A percentile compares a stretch with the other conserved stretches of the same genome.
phyloP scores from a whole-genome alignment of 2,113 vertebrate genomes.

The Collichthys lucidus region DNA sequence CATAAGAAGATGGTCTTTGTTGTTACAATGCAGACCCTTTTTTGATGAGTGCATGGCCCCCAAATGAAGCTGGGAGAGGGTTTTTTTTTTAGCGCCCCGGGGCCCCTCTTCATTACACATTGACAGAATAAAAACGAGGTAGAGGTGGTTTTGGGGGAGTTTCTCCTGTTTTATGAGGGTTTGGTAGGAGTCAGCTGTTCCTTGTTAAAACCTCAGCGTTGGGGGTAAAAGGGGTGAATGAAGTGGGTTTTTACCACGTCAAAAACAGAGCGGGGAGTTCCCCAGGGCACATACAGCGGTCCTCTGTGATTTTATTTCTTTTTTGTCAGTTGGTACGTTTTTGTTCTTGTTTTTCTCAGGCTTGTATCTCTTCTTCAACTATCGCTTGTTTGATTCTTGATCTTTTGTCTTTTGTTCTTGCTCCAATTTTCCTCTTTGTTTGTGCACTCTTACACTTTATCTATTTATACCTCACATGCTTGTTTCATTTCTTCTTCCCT shows the following conservation, averaged over 20 bases:
- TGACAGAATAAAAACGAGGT: neutral
- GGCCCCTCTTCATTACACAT: conserved; percentile 3
- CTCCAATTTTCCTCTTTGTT: neutral
- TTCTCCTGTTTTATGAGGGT: conserved; percentile 34
- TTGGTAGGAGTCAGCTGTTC: conserved; percentile 52
- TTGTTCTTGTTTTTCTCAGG: neutral
- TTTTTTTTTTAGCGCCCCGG: neutral
- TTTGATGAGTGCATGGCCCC: conserved; percentile 2
- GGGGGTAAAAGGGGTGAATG: neutral
- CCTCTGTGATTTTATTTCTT: conserved; percentile 2
- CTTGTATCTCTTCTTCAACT: neutral
- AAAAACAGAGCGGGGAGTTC: conserved; percentile 44
- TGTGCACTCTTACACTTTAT: neutral
- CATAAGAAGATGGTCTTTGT: neutral
- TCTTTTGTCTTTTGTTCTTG: neutral
- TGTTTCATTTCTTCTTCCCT: neutral
- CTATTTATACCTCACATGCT: neutral
- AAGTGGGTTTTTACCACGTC: conserved; percentile 29
- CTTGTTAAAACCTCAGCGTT: conserved; percentile 40
- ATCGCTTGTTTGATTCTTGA: neutral
- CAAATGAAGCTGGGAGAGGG: neutral
- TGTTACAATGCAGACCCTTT: neutral
- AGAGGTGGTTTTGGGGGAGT: neutral
- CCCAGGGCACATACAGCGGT: conserved; percentile 4
- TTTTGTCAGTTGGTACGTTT: neutral